Conservation (phyloP, 2,113 vertebrate genomes). For the Gasterosteus nipponicus region DNA sequence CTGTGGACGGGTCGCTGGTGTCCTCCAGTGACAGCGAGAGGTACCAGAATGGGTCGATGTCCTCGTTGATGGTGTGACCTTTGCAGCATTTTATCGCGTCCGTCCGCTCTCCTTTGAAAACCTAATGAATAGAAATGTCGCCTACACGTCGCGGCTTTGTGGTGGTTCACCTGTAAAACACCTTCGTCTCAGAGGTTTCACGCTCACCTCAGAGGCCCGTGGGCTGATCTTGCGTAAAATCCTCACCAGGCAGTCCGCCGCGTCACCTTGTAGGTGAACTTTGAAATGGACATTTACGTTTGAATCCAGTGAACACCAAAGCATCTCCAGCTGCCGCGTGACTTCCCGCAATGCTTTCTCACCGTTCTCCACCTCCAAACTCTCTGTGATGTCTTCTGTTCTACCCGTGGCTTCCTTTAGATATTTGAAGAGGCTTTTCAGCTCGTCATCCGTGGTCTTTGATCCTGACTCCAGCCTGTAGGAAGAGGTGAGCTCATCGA, state of each 20-base stretch:
- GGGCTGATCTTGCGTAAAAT: slow-evolving; percentile 41
- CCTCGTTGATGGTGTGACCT: slow-evolving; percentile 32
- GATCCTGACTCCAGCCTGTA: slow-evolving; percentile 11
- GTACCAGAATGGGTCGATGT: slow-evolving; percentile 33
- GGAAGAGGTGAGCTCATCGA: neutral
- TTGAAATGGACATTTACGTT: neutral
- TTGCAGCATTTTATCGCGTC: neutral
- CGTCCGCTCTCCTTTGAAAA: neutral
- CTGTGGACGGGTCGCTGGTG: neutral
- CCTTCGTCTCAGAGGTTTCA: fast-evolving
- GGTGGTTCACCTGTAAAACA: fast-evolving
- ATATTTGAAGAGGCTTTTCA: slow-evolving; percentile 47
- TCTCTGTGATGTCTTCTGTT: slow-evolving; percentile 37
- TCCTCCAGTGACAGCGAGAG: slow-evolving; percentile 32
- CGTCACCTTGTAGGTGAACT: slow-evolving; percentile 68
- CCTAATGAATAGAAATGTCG: neutral
- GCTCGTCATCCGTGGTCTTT: neutral
- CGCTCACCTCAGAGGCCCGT: neutral
- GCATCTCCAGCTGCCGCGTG: neutral
- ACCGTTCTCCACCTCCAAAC: slow-evolving; percentile 55
- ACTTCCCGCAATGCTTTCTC: neutral
- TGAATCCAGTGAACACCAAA: neutral
- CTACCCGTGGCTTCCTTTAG: neutral
- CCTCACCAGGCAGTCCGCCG: slow-evolving; percentile 62
- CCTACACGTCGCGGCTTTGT: fast-evolving